Percentiles rank a stretch among this genome's conserved stretches.
These are phyloP conservation scores for Sitobion miscanthi DNA, from an alignment of 1,140 invertebrate genomes.

Conservation along the genomic window DNA sequence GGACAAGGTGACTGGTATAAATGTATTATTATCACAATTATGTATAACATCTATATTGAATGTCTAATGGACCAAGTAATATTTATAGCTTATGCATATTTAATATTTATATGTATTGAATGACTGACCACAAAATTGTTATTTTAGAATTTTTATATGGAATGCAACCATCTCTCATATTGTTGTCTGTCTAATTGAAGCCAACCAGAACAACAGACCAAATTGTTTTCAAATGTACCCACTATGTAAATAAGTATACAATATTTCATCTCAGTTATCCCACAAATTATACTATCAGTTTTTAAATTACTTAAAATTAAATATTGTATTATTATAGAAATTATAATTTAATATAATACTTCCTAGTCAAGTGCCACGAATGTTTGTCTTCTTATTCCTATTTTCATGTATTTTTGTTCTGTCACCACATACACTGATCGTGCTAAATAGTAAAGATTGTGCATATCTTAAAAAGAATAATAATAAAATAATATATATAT, in stretches of 20 bases:
- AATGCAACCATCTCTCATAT: neutral
- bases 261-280: neutral
- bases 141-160: neutral
- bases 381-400: no score
- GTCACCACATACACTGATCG: no score
- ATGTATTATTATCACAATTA: neutral
- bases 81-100: neutral
- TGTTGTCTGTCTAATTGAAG: neutral
- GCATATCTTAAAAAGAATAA: no score
- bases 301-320: neutral
- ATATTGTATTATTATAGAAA: neutral
- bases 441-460: no score
- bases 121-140: neutral
- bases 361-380: no score
- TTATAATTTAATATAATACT: neutral
- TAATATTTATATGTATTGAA: neutral
- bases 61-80: neutral
- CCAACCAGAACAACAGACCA: neutral
- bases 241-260: neutral
- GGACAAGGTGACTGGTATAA: neutral
- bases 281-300: neutral
- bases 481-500: no score
- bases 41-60: neutral
- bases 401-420: no score
- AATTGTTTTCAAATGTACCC: neutral